Conservation (phyloP, 2,888 invertebrate species). For the Zhuqinia jingwanae region DNA sequence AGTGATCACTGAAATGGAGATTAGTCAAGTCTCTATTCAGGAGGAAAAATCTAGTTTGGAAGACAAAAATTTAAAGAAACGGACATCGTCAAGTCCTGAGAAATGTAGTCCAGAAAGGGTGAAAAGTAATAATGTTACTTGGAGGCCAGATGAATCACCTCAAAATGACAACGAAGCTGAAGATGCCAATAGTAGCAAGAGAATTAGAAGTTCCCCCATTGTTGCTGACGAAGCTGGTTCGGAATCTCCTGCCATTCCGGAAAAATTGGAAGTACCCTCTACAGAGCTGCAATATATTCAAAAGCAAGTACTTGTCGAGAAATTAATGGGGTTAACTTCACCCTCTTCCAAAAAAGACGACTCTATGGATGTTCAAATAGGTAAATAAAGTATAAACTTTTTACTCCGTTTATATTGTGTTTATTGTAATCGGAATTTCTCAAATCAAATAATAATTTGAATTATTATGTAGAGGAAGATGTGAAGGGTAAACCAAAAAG, state of each 20-base stretch:
- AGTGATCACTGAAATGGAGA: no score
- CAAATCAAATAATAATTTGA: background rate
- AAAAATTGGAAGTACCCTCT: constrained; percentile 62
- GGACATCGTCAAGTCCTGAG: background rate
- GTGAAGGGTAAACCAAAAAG: background rate
- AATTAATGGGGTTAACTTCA: constrained; percentile 32
- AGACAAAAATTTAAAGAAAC: background rate
- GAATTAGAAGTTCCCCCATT: background rate
- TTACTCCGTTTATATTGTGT: background rate
- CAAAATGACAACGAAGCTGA: background rate
- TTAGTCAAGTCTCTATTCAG: no score
- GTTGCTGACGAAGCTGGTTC: constrained; percentile 22
- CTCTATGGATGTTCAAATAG: constrained; percentile 10
- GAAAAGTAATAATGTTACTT: no score
- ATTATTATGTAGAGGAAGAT: no score
- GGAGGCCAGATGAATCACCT: background rate
- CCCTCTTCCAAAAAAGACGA: background rate
- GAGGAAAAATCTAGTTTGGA: no score
- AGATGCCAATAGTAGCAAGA: constrained; percentile 32
- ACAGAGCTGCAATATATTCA: constrained; percentile 48
- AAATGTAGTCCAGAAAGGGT: background rate
- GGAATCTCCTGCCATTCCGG: constrained; percentile 1
- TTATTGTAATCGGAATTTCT: background rate
- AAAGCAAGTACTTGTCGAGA: constrained; percentile 60
- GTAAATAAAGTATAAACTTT: constrained; percentile 2